Conservation (phyloP, 2,797 vertebrate genomes). For the Sebastes goodei region DNA sequence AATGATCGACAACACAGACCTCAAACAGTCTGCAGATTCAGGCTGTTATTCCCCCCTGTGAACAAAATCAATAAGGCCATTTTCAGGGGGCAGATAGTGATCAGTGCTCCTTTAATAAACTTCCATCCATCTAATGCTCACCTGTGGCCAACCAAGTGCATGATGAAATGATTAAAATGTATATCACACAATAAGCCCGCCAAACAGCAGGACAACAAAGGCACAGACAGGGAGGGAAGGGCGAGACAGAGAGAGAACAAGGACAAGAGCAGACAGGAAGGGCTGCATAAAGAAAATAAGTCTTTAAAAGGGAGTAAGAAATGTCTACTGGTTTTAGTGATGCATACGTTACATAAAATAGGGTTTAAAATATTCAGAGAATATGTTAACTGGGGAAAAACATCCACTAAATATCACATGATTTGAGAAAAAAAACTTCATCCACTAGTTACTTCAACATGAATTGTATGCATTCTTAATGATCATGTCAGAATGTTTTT, state of each 20-base stretch:
- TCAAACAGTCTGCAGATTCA: constrained; percentile 37
- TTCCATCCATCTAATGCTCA: constrained; percentile 72
- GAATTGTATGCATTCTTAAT: constrained; percentile 12
- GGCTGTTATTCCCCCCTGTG: constrained; percentile 54
- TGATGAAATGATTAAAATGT: constrained; percentile 79
- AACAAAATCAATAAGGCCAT: constrained; percentile 81
- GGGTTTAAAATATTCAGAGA: constrained; percentile 5
- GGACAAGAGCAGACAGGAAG: constrained; percentile 27
- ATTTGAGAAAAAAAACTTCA: neutral
- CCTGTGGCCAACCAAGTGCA: constrained; percentile 53
- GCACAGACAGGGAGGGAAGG: constrained; percentile 39
- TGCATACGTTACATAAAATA: constrained; percentile 3
- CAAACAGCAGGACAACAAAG: constrained; percentile 52
- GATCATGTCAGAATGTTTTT: constrained; percentile 26
- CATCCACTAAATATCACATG: neutral
- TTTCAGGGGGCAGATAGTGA: constrained; percentile 78
- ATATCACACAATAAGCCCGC: constrained; percentile 63
- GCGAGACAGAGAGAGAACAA: constrained; percentile 27
- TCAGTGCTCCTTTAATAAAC: constrained; percentile 81
- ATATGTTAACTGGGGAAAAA: neutral
- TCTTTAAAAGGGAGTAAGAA: neutral
- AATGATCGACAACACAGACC: constrained; percentile 59
- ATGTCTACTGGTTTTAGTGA: neutral
- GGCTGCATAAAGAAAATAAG: constrained; percentile 7
- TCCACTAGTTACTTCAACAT: constrained; percentile 2